phyloP scores from a whole-genome alignment of 2,797 vertebrate genomes.

The Nannoperca obscura region DNA sequence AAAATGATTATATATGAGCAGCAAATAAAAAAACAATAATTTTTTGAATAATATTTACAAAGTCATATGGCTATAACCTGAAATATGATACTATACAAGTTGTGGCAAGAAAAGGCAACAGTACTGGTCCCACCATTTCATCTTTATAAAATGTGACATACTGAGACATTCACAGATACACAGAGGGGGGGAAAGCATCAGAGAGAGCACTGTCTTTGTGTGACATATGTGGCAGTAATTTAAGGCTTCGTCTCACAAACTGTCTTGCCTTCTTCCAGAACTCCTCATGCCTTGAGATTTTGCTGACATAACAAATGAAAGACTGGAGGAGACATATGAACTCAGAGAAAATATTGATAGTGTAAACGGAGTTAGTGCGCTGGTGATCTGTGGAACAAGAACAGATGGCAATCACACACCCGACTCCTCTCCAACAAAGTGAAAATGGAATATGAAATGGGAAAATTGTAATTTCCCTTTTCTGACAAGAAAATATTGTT shows the following conservation, averaged over 20 bases:
- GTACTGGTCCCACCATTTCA: constrained; percentile 28
- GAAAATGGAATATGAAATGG: constrained; percentile 43
- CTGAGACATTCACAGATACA: constrained; percentile 43
- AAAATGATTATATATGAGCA: constrained; percentile 19
- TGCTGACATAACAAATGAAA: constrained; percentile 62
- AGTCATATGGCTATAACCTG: constrained; percentile 29
- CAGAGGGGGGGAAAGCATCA: constrained; percentile 30
- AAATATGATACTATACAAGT: constrained; percentile 37
- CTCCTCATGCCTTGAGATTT: constrained; percentile 54
- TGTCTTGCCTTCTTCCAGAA: constrained; percentile 46
- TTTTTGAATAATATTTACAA: constrained; percentile 23
- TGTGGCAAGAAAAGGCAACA: constrained; percentile 18
- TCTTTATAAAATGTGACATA: constrained; percentile 49
- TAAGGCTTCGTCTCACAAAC: constrained; percentile 60
- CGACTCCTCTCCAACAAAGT: constrained; percentile 17
- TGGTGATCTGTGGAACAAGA: constrained; percentile 55
- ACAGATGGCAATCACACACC: constrained; percentile 58
- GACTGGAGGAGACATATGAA: constrained; percentile 57
- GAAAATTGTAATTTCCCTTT: constrained; percentile 48
- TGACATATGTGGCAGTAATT: constrained; percentile 74
- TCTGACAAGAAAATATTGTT: constrained; percentile 70
- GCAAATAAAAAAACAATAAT: constrained; percentile 13
- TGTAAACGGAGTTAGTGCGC: constrained; percentile 51
- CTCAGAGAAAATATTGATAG: constrained; percentile 69
- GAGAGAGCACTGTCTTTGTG: constrained; percentile 45